Evolutionary conservation across 2,113 vertebrate species (phyloP).

Genomic region (Cromileptes altivelis): DNA sequence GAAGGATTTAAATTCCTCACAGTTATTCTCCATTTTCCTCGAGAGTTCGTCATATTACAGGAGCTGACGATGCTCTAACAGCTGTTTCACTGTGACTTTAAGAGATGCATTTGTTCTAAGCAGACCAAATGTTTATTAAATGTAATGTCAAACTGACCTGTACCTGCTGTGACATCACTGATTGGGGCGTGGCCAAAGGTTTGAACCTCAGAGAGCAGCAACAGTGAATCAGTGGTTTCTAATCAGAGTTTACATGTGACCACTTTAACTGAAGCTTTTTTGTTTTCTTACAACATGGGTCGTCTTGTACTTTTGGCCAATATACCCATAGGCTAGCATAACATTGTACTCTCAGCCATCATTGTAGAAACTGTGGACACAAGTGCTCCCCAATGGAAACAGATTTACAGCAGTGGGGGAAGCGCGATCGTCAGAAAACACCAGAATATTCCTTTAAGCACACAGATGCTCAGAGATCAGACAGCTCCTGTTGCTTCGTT

Average conservation of each 20-base stretch:
- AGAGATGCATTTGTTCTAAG: not conserved
- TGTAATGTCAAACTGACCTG: no score
- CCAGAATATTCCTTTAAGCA: conserved; percentile 14
- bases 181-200: not conserved
- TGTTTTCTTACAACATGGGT: conserved; percentile 4
- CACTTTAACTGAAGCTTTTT: not conserved
- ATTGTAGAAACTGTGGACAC: conserved; percentile 3
- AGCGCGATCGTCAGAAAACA: not conserved
- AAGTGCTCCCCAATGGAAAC: not conserved
- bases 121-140: not conserved
- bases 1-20: no score
- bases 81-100: not conserved
- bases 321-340: conserved; percentile 13
- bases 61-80: no score
- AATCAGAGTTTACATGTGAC: not conserved
- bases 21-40: no score
- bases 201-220: conserved; percentile 26
- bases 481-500: conserved; percentile 1
- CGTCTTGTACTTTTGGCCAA: conserved; percentile 18
- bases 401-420: not conserved
- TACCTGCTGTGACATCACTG: conserved; percentile 9
- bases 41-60: no score
- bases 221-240: not conserved
- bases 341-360: conserved; percentile 13
- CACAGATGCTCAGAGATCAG: conserved; percentile 7